phyloP scores from a whole-genome alignment of 2,113 vertebrate species.

The Candoia aspera region DNA sequence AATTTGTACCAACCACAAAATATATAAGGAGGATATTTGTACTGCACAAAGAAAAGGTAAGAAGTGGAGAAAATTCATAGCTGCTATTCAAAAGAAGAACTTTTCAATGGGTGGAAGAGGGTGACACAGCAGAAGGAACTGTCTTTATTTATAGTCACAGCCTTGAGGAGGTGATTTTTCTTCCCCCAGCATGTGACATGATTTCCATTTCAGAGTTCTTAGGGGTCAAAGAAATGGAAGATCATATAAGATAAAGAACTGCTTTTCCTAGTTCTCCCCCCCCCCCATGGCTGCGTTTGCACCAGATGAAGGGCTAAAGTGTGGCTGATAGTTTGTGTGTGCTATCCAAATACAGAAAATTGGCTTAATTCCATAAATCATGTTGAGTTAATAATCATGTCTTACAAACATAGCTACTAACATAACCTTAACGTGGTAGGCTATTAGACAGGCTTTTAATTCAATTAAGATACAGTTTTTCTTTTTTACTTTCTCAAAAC shows the following conservation, averaged over 20 bases:
- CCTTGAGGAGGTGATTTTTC: not conserved
- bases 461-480: not conserved
- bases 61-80: not conserved
- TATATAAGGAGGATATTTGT: not conserved
- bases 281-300: not conserved
- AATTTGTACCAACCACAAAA: conserved; percentile 54
- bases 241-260: not conserved
- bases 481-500: not conserved
- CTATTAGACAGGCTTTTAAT: not conserved
- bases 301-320: not conserved
- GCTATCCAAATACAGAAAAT: not conserved
- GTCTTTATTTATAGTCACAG: conserved; percentile 20
- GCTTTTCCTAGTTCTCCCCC: not conserved
- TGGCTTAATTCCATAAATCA: not conserved
- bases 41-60: not conserved
- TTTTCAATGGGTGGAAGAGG: not conserved
- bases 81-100: conserved; percentile 18
- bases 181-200: not conserved
- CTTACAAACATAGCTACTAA: not conserved
- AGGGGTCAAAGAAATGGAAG: not conserved
- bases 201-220: not conserved
- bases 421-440: no score
- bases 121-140: not conserved
- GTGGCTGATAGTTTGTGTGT: not conserved
- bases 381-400: not conserved